A percentile compares a stretch with the other conserved stretches of the same genome.
Evolutionary conservation across 2,888 invertebrate species (phyloP).

Genomic region (Lithosia quadra): DNA sequence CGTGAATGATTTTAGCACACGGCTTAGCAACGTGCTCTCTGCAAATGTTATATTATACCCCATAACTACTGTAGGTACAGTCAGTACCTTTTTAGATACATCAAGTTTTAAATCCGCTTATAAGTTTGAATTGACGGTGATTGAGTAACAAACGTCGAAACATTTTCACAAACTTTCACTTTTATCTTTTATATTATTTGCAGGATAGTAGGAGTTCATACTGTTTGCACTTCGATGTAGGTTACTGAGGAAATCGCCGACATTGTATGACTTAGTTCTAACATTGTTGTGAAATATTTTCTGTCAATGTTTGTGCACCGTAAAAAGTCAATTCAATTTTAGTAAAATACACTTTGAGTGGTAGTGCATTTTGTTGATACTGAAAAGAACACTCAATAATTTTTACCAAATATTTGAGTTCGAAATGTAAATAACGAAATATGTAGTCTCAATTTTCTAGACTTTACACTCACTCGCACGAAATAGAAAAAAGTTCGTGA

Average conservation of each 20-base stretch:
- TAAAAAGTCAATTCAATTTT: conserved; percentile 5
- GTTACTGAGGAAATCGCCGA: neutral
- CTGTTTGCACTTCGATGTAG: neutral
- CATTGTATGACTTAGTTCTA: neutral
- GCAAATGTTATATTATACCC: no score
- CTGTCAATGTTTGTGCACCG: conserved; percentile 9
- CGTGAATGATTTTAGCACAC: no score
- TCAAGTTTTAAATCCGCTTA: neutral
- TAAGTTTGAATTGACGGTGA: neutral
- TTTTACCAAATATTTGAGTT: conserved; percentile 25
- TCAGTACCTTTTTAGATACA: no score
- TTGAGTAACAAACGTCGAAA: no score
- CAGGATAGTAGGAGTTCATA: neutral
- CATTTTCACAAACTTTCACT: neutral
- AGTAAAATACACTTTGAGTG: neutral
- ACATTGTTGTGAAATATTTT: conserved; percentile 9
- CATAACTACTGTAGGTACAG: no score
- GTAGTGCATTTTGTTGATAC: conserved; percentile 23
- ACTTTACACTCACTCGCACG: conserved; percentile 22
- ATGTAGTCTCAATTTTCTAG: neutral
- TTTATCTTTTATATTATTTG: neutral
- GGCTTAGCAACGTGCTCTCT: no score
- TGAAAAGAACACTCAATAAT: conserved; percentile 35
- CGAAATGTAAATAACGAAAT: conserved; percentile 31
- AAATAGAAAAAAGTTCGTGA: conserved; percentile 44